phyloP scores from a whole-genome alignment of 2,888 invertebrate genomes.

The Parnassius glacialis region DNA sequence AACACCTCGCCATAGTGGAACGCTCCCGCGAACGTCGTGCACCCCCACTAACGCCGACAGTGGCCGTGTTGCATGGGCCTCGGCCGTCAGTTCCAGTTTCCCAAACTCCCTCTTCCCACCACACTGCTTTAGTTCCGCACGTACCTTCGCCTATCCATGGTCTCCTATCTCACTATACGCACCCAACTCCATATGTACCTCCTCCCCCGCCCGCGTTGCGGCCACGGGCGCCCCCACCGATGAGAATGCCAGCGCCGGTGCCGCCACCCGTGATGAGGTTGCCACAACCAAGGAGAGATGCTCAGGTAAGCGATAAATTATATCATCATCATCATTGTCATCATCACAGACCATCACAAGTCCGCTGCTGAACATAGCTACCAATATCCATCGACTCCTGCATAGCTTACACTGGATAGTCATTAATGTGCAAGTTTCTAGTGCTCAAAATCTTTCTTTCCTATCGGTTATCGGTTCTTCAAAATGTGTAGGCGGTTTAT shows the following conservation, averaged over 20 bases:
- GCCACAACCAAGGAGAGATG: constrained; percentile 63
- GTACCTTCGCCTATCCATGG: constrained; percentile 30
- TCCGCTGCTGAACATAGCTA: too few species aligned
- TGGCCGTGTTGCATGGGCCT: constrained; percentile 57
- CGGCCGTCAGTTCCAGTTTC: constrained; percentile 37
- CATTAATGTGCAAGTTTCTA: too few species aligned
- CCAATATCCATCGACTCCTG: too few species aligned
- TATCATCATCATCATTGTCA: too few species aligned
- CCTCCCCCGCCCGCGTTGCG: constrained; percentile 55
- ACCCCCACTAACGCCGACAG: constrained; percentile 55
- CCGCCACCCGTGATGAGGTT: constrained; percentile 52
- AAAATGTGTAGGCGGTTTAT: too few species aligned
- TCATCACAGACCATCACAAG: too few species aligned
- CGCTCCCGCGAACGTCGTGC: constrained; percentile 47
- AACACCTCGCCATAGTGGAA: constrained; percentile 57
- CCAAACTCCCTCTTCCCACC: constrained; percentile 26
- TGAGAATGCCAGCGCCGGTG: constrained; percentile 65
- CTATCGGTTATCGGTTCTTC: too few species aligned
- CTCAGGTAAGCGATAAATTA: constrained; percentile 54
- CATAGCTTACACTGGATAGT: too few species aligned
- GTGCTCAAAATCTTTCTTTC: too few species aligned
- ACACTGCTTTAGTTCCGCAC: constrained; percentile 30
- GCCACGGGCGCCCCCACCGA: constrained; percentile 60
- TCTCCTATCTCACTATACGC: constrained; percentile 39
- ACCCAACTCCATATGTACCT: constrained; percentile 33